Evolutionary conservation across 2,797 vertebrate species (phyloP).

Genomic region (Acanthiza pusilla): DNA sequence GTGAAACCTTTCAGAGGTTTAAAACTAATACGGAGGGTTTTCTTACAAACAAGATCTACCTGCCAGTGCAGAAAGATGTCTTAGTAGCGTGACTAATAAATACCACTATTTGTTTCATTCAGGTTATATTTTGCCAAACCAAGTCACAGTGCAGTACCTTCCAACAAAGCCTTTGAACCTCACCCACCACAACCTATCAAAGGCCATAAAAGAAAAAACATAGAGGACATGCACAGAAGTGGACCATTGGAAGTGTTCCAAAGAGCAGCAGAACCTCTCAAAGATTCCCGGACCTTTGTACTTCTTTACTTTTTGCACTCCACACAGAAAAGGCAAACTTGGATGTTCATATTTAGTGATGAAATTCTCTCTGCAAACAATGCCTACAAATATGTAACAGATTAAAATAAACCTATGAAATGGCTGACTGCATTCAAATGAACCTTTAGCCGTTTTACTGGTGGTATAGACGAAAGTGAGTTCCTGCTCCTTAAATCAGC

Average conservation of each 20-base stretch:
- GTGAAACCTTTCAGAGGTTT: neutral
- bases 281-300: neutral
- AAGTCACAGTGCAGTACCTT: neutral
- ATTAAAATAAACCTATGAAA: neutral
- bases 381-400: neutral
- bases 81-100: neutral
- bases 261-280: neutral
- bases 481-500: constrained; percentile 86
- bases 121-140: neutral
- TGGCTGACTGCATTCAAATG: neutral
- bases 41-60: neutral
- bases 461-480: constrained; percentile 80
- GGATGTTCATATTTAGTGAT: neutral
- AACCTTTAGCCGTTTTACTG: constrained; percentile 90
- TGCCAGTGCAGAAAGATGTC: neutral
- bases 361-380: neutral
- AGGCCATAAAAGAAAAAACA: neutral
- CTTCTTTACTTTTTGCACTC: neutral
- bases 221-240: neutral
- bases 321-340: neutral
- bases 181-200: neutral
- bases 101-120: neutral
- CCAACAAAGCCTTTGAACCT: neutral
- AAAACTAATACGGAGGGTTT: neutral
- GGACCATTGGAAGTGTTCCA: neutral